A percentile compares a stretch with the other conserved stretches of the same genome.
phyloP scores from a whole-genome alignment of 2,797 vertebrate species.

The Trichosurus vulpecula region DNA sequence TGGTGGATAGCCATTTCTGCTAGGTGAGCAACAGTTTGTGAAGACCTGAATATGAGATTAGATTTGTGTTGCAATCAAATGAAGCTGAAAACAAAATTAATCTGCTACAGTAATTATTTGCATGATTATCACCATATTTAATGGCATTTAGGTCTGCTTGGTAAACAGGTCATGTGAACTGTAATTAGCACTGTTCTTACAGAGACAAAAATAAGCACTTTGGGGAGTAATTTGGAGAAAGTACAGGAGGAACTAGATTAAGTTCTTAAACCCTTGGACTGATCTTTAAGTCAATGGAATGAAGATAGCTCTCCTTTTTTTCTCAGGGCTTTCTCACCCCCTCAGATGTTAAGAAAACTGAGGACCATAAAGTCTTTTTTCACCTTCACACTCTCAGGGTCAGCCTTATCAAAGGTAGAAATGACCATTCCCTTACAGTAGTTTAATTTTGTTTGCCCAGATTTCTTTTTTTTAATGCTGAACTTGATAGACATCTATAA shows the following conservation, averaged over 20 bases:
- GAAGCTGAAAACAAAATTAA: conserved; percentile 54
- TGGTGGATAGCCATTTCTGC: neutral
- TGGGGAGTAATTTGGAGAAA: too few relatives aligned
- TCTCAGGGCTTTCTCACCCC: neutral
- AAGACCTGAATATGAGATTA: neutral
- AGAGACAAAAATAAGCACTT: conserved; percentile 49
- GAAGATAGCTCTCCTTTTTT: neutral
- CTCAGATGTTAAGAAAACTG: neutral
- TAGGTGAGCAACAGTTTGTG: neutral
- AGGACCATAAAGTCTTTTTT: neutral
- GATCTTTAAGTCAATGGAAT: neutral
- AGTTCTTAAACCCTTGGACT: neutral
- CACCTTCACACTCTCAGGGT: neutral
- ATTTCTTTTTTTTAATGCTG: neutral
- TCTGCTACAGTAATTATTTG: conserved; percentile 56
- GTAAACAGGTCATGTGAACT: conserved; percentile 54
- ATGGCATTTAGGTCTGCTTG: conserved; percentile 64
- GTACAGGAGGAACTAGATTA: neutral
- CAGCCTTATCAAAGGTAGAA: neutral
- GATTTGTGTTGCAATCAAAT: conserved; percentile 42
- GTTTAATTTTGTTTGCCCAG: neutral
- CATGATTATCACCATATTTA: conserved; percentile 55
- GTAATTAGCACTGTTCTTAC: conserved; percentile 55
- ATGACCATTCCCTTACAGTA: neutral
- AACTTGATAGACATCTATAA: neutral